Base-by-base conservation (phyloP, 2,888 invertebrate species). In the Rhingia rostrata region DNA sequence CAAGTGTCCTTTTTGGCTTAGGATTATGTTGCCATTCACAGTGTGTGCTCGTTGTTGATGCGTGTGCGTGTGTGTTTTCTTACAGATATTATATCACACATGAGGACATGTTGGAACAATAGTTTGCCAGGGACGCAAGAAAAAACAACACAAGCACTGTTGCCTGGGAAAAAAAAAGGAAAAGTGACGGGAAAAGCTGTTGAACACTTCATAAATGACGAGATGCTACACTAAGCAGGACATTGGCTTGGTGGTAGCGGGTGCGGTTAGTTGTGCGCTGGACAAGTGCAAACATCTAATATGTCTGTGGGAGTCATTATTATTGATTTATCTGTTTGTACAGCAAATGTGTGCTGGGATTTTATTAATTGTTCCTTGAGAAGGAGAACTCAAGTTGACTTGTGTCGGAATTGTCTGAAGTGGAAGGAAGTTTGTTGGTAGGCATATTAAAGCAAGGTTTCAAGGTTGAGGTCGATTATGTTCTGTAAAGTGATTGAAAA, bases 121-220 rank as follows among this genome's bases (percentile, higher is more conserved):
- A 22, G 22, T 22, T 22, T 22, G 22, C 2, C 22, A 9, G 12
- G 22, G 33, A 41, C 39, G 54, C 14, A 47, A 60, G 43, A 45
- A 43, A 53, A 30, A 56, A 51, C 47, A 74, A 30, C 12, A 14
- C 14, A 73, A 12, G 56, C 53, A 47, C 60, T 39, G 49, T 56
- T 66, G 33, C 37, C 73, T 22, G 33, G 66, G 33, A 47, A 37
- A n/a, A 47, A 37, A n/a, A 41, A 61, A 63, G 63, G 37, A 82
- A 73, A 72, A 54, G 61, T 83, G 82, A 78, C 66, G 73, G 73
- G 73, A 73, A 83, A 84, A 84, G 58, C 74, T 78, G 79, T 84
- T 84, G 83, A 79, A 66, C 83, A 84, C 83, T 79, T 79, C 79
- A 84, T 84, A 74, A 79, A 69, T 74, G 83, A 84, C 73, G 58